Percentiles rank a stretch among this genome's conserved stretches.
Conservation (phyloP, 2,888 invertebrate genomes). For the Acrobasis suavella region DNA sequence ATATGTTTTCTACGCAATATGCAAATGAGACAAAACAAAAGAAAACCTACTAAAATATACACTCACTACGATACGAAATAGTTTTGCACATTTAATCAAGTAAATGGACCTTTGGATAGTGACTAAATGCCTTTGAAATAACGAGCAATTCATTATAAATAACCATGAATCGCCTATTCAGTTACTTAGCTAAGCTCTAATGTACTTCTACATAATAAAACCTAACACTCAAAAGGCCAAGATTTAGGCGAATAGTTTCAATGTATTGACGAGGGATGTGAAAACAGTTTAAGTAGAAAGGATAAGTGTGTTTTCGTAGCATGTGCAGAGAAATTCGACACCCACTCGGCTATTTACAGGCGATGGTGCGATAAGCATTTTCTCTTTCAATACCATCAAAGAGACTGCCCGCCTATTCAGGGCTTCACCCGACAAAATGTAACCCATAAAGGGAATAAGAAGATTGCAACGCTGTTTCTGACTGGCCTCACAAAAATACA, state of each 20-base stretch:
- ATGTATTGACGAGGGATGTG: constrained; percentile 65
- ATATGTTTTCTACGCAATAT: too few relatives aligned
- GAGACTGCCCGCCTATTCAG: constrained; percentile 76
- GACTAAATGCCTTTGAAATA: constrained; percentile 10
- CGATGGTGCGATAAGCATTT: constrained; percentile 79
- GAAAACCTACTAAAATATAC: too few relatives aligned
- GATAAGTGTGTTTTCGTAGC: constrained; percentile 76
- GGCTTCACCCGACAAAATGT: constrained; percentile 65
- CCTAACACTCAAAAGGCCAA: constrained; percentile 57
- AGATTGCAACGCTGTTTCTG: constrained; percentile 62
- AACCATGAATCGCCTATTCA: constrained; percentile 26
- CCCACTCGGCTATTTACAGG: constrained; percentile 75
- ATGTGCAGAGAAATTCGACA: constrained; percentile 76
- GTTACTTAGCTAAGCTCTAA: constrained; percentile 32
- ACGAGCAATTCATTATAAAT: constrained; percentile 25
- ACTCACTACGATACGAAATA: background rate
- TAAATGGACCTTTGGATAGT: background rate
- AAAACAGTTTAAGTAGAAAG: constrained; percentile 76
- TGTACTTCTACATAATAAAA: constrained; percentile 38
- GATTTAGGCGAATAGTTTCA: constrained; percentile 60
- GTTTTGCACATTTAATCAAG: constrained; percentile 1
- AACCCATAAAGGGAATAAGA: constrained; percentile 68
- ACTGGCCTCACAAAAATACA: constrained; percentile 53
- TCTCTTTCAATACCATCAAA: constrained; percentile 79
- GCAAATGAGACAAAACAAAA: too few relatives aligned